Conservation (phyloP, 2,797 vertebrate genomes). For the Sebastes diaconus region DNA sequence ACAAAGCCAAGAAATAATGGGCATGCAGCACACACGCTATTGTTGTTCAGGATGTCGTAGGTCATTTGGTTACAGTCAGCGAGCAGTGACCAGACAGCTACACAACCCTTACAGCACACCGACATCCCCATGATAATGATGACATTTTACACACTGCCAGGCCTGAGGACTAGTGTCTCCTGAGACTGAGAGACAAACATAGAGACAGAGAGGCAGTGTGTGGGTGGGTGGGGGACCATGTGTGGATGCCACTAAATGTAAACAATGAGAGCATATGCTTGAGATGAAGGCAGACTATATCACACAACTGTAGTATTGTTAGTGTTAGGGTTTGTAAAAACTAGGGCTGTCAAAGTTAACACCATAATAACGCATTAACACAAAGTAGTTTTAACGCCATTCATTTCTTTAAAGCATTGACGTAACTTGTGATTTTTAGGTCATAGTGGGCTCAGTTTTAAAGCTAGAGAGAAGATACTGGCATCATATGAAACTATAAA, state of each 20-base stretch:
- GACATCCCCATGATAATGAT: background rate
- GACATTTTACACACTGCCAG: background rate
- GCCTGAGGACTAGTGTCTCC: too few species aligned
- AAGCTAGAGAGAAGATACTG: too few species aligned
- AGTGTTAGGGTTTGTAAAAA: too few species aligned
- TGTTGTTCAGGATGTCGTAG: background rate
- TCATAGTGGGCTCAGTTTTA: too few species aligned
- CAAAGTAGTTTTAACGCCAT: too few species aligned
- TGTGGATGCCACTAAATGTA: too few species aligned
- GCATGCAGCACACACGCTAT: background rate
- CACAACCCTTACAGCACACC: background rate
- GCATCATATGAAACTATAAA: too few species aligned
- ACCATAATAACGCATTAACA: too few species aligned
- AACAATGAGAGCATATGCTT: background rate
- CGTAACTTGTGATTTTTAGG: too few species aligned
- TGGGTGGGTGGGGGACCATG: background rate
- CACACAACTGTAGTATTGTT: background rate
- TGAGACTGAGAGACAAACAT: too few species aligned
- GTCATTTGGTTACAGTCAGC: constrained; percentile 29
- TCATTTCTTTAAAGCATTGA: too few species aligned
- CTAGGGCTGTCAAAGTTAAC: too few species aligned
- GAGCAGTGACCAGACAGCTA: constrained; percentile 18
- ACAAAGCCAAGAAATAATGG: background rate
- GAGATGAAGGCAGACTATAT: background rate
- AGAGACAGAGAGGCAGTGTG: background rate